These are phyloP conservation scores for Antechinus stuartii DNA, from an alignment of 2,113 vertebrate genomes.

Conservation along the genomic window DNA sequence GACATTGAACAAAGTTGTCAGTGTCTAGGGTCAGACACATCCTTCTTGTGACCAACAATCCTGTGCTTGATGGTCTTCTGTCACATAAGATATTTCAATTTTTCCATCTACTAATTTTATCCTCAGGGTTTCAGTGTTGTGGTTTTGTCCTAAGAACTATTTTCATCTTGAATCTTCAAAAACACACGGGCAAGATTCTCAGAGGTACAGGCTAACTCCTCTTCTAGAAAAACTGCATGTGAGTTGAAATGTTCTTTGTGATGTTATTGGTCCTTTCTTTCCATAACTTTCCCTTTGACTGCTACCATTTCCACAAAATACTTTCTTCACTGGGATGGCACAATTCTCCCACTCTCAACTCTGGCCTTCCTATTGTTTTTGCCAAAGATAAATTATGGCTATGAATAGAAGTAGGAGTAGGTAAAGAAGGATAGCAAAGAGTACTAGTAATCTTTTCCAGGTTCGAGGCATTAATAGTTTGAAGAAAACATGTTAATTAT, in stretches of 20 bases:
- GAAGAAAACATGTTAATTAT: constrained; percentile 23
- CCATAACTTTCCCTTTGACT: not conserved
- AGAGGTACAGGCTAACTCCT: not conserved
- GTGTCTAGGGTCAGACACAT: not conserved
- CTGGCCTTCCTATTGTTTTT: not conserved
- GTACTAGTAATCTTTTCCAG: constrained; percentile 26
- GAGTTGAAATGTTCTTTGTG: not conserved
- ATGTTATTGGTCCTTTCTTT: not conserved
- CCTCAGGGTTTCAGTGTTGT: not conserved
- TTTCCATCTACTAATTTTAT: not conserved
- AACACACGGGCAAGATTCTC: not conserved
- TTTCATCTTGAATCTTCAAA: not conserved
- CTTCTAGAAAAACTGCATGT: not conserved
- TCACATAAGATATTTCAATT: not conserved
- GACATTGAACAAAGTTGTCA: not conserved
- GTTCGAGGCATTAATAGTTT: not conserved
- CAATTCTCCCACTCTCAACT: not conserved
- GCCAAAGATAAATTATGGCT: not conserved
- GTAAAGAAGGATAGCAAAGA: not conserved
- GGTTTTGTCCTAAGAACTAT: not conserved
- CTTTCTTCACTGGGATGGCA: not conserved
- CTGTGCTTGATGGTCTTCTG: not conserved
- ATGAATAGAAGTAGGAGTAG: not conserved
- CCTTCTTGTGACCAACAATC: too few relatives aligned
- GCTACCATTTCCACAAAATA: not conserved